These are phyloP conservation scores for Seladonia tumulorum DNA, from an alignment of 2,888 invertebrate species.

Conservation along the genomic window DNA sequence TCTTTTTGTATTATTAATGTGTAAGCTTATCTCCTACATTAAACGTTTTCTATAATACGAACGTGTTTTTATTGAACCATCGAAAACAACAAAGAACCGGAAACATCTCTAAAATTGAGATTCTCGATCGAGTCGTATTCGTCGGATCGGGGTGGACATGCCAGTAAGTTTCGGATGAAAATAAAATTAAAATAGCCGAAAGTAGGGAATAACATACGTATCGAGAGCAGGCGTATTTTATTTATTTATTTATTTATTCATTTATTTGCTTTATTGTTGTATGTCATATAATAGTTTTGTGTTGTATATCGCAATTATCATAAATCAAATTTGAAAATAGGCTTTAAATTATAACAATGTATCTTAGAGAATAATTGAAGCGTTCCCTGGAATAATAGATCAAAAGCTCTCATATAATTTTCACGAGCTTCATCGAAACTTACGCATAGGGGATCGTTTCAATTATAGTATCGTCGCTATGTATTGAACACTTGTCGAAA, in stretches of 20 bases:
- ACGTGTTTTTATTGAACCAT: neutral
- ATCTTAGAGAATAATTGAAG: constrained; percentile 80
- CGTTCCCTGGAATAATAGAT: constrained; percentile 78
- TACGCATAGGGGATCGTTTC: constrained; percentile 75
- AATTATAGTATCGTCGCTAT: constrained; percentile 76
- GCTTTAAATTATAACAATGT: constrained; percentile 81
- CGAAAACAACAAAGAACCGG: neutral
- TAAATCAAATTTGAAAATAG: constrained; percentile 82
- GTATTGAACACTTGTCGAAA: constrained; percentile 75
- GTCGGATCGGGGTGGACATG: too few species aligned
- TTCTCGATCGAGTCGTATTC: too few species aligned
- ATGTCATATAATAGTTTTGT: constrained; percentile 81
- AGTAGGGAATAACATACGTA: neutral
- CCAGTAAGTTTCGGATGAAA: neutral
- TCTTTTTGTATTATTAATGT: constrained; percentile 81
- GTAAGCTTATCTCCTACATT: constrained; percentile 82
- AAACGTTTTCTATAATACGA: constrained; percentile 81
- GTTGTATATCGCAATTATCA: constrained; percentile 81
- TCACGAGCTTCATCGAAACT: constrained; percentile 73
- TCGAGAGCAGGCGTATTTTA: constrained; percentile 19
- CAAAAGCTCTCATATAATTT: constrained; percentile 69
- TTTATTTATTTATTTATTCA: constrained; percentile 63
- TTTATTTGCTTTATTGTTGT: constrained; percentile 82
- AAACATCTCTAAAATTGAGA: neutral
- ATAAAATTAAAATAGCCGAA: neutral